Percentiles rank a stretch among this genome's conserved stretches.
phyloP scores from a whole-genome alignment of 2,113 vertebrate species.

The Conger conger region DNA sequence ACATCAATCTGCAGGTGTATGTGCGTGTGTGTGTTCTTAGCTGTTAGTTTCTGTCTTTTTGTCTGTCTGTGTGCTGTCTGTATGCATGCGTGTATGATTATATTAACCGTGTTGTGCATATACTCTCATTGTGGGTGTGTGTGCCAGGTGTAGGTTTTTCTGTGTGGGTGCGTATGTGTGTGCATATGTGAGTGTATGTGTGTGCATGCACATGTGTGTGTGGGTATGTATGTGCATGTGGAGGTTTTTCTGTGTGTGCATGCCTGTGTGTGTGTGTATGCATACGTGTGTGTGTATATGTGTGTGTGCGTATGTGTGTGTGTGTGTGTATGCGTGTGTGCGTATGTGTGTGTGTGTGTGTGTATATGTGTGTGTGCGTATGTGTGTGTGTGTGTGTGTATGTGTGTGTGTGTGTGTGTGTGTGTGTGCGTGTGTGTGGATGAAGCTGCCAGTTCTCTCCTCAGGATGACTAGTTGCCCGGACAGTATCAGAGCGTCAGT shows the following conservation, averaged over 20 bases:
- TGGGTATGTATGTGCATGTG: neutral
- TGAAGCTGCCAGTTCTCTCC: slow-evolving; percentile 32
- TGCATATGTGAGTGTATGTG: neutral
- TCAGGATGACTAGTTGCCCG: slow-evolving; percentile 32
- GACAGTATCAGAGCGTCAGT: neutral
- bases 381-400: slow-evolving; percentile 26
- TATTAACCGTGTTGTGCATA: too few relatives aligned
- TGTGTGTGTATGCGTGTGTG: slow-evolving; percentile 9
- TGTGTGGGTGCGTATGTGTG: slow-evolving; percentile 16
- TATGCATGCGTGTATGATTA: too few relatives aligned
- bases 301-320: slow-evolving; percentile 22
- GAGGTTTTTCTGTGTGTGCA: neutral
- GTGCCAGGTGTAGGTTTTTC: neutral
- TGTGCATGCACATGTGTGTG: neutral
- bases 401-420: slow-evolving; percentile 17
- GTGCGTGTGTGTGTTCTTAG: neutral
- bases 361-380: slow-evolving; percentile 8
- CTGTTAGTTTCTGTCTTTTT: too few relatives aligned
- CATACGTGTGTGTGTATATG: slow-evolving; percentile 6
- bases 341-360: slow-evolving; percentile 8
- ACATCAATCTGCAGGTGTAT: neutral
- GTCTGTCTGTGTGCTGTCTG: too few relatives aligned
- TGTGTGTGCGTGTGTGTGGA: slow-evolving; percentile 8
- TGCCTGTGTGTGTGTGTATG: slow-evolving; percentile 15
- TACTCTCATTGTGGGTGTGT: too few relatives aligned